Conservation (phyloP, 2,888 invertebrate species). For the Megastigmus dorsalis region DNA sequence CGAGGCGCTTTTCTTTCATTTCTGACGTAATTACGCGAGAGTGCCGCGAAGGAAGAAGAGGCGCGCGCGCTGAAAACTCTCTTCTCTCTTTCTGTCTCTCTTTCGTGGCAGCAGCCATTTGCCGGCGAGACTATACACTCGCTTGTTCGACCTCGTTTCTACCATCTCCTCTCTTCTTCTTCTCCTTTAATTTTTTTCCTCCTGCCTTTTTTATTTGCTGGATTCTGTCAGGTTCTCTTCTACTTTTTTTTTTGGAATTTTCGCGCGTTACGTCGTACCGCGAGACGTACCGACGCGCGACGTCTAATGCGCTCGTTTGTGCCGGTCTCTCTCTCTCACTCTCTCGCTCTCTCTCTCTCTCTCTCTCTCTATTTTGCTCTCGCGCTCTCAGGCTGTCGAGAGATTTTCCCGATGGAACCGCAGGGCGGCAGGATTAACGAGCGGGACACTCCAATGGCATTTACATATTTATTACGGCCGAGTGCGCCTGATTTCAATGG, state of each 20-base stretch:
- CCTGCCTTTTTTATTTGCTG: background rate
- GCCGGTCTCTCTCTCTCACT: too few relatives aligned
- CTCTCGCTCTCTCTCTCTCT: too few relatives aligned
- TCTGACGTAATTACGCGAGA: conserved; percentile 65
- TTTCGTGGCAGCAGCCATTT: conserved; percentile 39
- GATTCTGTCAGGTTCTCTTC: background rate
- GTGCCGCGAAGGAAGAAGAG: conserved; percentile 53
- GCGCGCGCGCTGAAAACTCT: conserved; percentile 46
- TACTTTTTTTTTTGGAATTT: conserved; percentile 31
- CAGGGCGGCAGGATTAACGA: conserved; percentile 41
- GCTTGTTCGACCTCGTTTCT: conserved; percentile 48
- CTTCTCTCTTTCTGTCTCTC: too few relatives aligned
- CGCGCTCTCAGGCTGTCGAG: conserved; percentile 14
- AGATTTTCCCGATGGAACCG: conserved; percentile 26
- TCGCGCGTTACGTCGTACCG: conserved; percentile 24
- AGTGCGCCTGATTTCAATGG: conserved; percentile 41
- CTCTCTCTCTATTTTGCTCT: too few relatives aligned
- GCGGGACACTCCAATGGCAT: conserved; percentile 45
- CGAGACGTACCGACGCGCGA: background rate
- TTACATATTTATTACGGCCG: conserved; percentile 50
- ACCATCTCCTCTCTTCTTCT: background rate
- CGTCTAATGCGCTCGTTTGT: conserved; percentile 16
- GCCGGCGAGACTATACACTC: conserved; percentile 39
- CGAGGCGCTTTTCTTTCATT: conserved; percentile 67
- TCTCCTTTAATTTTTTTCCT: conserved; percentile 32